These are phyloP conservation scores for Cardinalis cardinalis DNA, from an alignment of 2,113 vertebrate genomes.

Conservation along the genomic window DNA sequence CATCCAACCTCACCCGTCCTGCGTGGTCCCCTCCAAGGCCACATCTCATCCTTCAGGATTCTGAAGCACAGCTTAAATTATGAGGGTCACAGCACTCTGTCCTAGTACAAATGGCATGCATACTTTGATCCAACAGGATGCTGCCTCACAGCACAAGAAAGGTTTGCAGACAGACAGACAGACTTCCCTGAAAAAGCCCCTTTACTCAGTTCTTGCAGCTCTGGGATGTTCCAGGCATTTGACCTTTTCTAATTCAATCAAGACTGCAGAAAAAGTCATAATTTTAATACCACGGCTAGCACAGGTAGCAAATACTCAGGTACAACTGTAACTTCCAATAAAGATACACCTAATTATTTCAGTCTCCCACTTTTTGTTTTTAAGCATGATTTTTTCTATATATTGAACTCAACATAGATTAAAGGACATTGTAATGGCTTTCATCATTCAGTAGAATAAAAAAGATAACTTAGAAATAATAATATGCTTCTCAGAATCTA, in stretches of 20 bases:
- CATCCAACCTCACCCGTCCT: neutral
- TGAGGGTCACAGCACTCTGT: neutral
- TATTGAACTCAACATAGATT: neutral
- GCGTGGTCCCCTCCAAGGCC: neutral
- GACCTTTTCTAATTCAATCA: neutral
- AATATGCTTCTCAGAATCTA: neutral
- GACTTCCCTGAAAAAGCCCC: accelerated
- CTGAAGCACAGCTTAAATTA: neutral
- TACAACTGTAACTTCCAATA: neutral
- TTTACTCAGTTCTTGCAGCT: neutral
- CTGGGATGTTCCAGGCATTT: neutral
- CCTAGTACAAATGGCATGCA: neutral
- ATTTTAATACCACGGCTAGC: neutral
- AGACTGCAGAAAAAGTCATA: neutral
- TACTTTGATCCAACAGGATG: neutral
- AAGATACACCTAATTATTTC: neutral
- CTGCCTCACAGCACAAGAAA: neutral
- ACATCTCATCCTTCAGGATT: neutral
- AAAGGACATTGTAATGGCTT: neutral
- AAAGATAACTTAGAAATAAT: neutral
- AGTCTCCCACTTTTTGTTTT: neutral
- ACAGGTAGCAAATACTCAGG: neutral
- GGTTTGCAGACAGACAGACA: neutral
- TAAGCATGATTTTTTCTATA: neutral
- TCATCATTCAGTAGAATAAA: neutral